Percentiles rank a stretch among this genome's conserved stretches.
Evolutionary conservation across 1,140 invertebrate species (phyloP).

Genomic region (Calephelis virginiensis): DNA sequence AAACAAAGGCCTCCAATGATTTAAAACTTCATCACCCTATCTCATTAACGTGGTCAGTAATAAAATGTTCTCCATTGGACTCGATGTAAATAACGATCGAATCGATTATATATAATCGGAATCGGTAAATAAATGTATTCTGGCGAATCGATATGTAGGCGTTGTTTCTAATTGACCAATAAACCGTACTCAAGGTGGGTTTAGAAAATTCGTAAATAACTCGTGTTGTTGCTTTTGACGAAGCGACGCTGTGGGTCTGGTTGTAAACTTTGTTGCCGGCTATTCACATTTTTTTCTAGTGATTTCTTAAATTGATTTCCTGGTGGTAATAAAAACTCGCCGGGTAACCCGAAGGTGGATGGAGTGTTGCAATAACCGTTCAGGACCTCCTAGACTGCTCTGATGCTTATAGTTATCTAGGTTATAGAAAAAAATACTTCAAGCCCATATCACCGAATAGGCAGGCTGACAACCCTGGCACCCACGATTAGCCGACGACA

Average conservation of each 20-base stretch:
- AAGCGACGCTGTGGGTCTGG: conserved; percentile 30
- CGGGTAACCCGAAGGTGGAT: too few species aligned
- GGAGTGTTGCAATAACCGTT: too few species aligned
- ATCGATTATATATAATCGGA: conserved; percentile 48
- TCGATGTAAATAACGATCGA: conserved; percentile 43
- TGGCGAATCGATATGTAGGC: conserved; percentile 54
- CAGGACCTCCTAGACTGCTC: too few species aligned
- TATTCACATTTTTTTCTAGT: background rate
- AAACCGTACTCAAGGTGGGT: conserved; percentile 38
- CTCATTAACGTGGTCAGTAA: conserved; percentile 41
- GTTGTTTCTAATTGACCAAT: conserved; percentile 60
- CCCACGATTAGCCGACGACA: too few species aligned
- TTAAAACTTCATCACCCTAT: conserved; percentile 41
- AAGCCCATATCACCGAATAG: too few species aligned
- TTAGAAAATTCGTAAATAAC: conserved; percentile 31
- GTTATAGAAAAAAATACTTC: too few species aligned
- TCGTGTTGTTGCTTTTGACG: conserved; percentile 23
- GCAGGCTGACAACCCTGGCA: too few species aligned
- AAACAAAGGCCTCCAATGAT: conserved; percentile 35
- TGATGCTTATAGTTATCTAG: too few species aligned
- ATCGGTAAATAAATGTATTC: conserved; percentile 37
- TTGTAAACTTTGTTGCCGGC: conserved; percentile 14
- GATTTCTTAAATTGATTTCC: background rate
- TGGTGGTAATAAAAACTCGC: too few species aligned
- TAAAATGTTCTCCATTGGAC: conserved; percentile 34